Evolutionary conservation across 2,797 vertebrate genomes (phyloP).

Genomic region (Spondyliosoma cantharus): DNA sequence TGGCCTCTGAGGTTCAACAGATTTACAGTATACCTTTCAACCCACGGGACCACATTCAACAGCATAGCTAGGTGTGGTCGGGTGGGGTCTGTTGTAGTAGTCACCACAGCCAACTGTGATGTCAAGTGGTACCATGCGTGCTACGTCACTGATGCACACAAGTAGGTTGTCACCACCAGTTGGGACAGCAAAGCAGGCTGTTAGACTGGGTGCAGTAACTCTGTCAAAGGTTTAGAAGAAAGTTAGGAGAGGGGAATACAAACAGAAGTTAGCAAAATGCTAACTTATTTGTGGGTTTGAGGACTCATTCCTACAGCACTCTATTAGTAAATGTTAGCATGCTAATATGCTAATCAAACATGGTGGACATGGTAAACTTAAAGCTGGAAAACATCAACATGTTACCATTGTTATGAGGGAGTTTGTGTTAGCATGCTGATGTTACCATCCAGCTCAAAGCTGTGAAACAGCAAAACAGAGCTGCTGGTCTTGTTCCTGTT

Average conservation of each 20-base stretch:
- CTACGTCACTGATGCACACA: background rate
- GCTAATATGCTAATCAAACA: background rate
- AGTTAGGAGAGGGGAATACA: background rate
- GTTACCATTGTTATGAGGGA: background rate
- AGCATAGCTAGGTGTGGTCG: constrained; percentile 11
- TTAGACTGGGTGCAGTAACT: background rate
- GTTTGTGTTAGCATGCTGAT: background rate
- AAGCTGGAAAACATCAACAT: background rate
- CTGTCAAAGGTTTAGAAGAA: background rate
- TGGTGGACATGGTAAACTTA: background rate
- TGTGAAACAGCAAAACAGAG: background rate
- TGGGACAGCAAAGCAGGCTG: background rate
- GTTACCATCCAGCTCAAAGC: background rate
- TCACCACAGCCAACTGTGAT: constrained; percentile 7
- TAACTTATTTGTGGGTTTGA: no score
- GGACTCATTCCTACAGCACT: no score
- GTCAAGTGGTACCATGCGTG: background rate
- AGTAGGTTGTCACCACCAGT: background rate
- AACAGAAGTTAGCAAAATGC: background rate
- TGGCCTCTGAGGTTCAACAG: background rate
- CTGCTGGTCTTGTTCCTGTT: background rate
- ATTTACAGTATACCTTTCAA: background rate
- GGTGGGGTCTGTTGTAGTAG: constrained; percentile 9
- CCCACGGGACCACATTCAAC: constrained; percentile 18
- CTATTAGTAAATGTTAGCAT: background rate